A percentile compares a stretch with the other conserved stretches of the same genome.
These are phyloP conservation scores for Asbolus verrucosus DNA, from an alignment of 1,140 invertebrate species.

Conservation along the genomic window DNA sequence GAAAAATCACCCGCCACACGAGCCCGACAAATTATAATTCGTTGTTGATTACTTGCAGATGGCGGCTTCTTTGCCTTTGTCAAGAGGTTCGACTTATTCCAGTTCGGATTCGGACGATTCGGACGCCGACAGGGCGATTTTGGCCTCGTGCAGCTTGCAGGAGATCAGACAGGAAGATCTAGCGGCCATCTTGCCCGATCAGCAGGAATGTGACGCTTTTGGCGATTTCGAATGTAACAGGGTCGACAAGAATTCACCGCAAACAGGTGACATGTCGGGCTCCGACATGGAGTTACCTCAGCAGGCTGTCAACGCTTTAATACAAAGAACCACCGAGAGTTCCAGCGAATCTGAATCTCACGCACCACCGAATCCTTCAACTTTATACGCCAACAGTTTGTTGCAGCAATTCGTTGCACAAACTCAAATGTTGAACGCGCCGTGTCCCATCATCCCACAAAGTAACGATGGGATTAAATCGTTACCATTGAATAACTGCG, in stretches of 20 bases:
- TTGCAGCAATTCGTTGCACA: conserved; percentile 75
- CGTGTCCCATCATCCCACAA: conserved; percentile 38
- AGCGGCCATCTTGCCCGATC: conserved; percentile 75
- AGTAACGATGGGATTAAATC: conserved; percentile 1
- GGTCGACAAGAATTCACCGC: conserved; percentile 55
- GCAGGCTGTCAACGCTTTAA: conserved; percentile 76
- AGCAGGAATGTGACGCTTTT: conserved; percentile 72
- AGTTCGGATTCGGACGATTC: conserved; percentile 63
- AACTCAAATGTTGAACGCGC: conserved; percentile 72
- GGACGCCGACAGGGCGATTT: conserved; percentile 59
- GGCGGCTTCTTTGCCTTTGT: conserved; percentile 61
- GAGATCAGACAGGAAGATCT: conserved; percentile 78
- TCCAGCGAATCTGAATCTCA: conserved; percentile 71
- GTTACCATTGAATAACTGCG: conserved; percentile 10
- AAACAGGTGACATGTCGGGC: conserved; percentile 69
- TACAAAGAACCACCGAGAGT: conserved; percentile 73
- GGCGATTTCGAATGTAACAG: conserved; percentile 71
- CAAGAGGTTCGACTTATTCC: conserved; percentile 60
- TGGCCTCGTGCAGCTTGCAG: conserved; percentile 63
- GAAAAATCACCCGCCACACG: too few relatives aligned
- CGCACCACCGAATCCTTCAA: conserved; percentile 59
- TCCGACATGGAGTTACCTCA: conserved; percentile 78
- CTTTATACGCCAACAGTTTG: conserved; percentile 64
- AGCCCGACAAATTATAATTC: too few relatives aligned
- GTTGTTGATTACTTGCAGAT: conserved; percentile 57